phyloP scores from a whole-genome alignment of 2,888 invertebrate genomes.

The Linnaemya vulpina region DNA sequence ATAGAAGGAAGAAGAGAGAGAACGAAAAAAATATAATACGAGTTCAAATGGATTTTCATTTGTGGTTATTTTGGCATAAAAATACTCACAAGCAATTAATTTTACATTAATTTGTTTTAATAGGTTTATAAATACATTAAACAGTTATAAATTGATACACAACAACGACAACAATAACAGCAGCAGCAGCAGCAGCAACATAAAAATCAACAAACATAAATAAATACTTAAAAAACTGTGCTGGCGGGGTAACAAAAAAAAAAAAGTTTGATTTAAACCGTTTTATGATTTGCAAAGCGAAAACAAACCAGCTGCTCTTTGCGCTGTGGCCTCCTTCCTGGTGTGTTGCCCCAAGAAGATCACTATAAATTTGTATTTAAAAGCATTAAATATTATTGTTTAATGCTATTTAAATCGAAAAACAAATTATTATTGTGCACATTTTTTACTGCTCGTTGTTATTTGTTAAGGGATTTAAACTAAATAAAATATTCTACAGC shows the following conservation, averaged over 20 bases:
- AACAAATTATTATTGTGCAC: slow-evolving; percentile 66
- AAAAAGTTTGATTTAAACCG: background rate
- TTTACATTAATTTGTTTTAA: slow-evolving; percentile 72
- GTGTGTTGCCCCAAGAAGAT: slow-evolving; percentile 44
- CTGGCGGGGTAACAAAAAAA: background rate
- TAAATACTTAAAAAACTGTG: slow-evolving; percentile 24
- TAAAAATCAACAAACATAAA: slow-evolving; percentile 30
- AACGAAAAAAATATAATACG: slow-evolving; percentile 31
- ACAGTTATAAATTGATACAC: slow-evolving; percentile 64
- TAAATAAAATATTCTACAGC: slow-evolving; percentile 58
- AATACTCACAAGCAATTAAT: slow-evolving; percentile 73
- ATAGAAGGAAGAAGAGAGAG: slow-evolving; percentile 12
- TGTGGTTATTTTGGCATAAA: slow-evolving; percentile 70
- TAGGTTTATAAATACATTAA: slow-evolving; percentile 71
- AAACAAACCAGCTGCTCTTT: background rate
- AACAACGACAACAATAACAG: slow-evolving; percentile 34
- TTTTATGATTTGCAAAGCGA: slow-evolving; percentile 27
- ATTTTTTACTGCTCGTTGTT: slow-evolving; percentile 22
- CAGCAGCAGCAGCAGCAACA: background rate
- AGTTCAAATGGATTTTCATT: slow-evolving; percentile 72
- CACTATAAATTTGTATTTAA: slow-evolving; percentile 69
- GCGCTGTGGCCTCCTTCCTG: background rate
- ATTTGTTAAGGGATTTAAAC: slow-evolving; percentile 68
- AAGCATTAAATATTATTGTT: slow-evolving; percentile 70
- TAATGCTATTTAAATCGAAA: slow-evolving; percentile 68